Evolutionary conservation across 2,113 vertebrate species (phyloP).

Genomic region (Paramisgurnus dabryanus): DNA sequence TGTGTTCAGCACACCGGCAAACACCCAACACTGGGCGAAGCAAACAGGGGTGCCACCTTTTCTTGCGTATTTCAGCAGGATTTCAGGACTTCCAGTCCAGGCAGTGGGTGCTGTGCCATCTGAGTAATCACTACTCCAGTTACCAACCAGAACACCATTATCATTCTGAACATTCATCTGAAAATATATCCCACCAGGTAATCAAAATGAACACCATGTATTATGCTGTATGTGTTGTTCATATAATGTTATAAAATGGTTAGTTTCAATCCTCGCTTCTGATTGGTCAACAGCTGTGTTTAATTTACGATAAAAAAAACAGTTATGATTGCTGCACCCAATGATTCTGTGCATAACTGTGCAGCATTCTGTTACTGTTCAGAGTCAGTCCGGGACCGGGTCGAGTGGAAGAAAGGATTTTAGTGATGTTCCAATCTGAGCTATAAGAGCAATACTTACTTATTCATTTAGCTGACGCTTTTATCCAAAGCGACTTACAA

Average conservation of each 20-base stretch:
- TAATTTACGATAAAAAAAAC: too few species aligned
- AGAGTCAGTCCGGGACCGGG: too few species aligned
- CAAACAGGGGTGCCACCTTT: conserved; percentile 71
- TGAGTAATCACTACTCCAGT: conserved; percentile 80
- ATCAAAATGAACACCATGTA: not conserved
- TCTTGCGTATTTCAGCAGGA: conserved; percentile 80
- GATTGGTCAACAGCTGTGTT: too few species aligned
- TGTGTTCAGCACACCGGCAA: conserved; percentile 90
- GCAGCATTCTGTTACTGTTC: too few species aligned
- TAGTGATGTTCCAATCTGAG: too few species aligned
- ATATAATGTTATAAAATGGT: not conserved
- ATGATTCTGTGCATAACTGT: too few species aligned
- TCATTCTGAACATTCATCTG: conserved; percentile 90
- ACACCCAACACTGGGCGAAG: conserved; percentile 95
- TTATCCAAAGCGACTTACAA: too few species aligned
- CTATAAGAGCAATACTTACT: too few species aligned
- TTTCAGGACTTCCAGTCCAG: conserved; percentile 89
- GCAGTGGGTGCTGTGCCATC: conserved; percentile 78
- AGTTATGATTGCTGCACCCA: too few species aligned
- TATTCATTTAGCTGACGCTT: too few species aligned
- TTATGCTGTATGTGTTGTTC: not conserved
- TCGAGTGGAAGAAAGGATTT: too few species aligned
- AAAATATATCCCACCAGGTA: not conserved
- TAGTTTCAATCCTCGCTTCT: too few species aligned
- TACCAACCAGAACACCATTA: conserved; percentile 84